Base-by-base conservation (phyloP, 1,140 invertebrate species). In the Drosophila pseudoobscura region DNA sequence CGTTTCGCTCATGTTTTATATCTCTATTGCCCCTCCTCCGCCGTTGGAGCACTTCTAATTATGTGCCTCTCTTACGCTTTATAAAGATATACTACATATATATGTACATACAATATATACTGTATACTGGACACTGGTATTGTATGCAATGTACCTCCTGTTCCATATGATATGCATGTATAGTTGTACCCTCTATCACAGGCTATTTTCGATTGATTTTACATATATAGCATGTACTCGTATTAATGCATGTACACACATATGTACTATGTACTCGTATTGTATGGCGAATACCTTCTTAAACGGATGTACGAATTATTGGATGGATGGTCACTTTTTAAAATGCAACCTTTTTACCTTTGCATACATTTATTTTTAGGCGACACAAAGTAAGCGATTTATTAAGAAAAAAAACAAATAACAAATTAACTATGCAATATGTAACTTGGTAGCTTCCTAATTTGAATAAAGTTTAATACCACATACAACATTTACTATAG, bases 381-480 rank as follows among this genome's bases (percentile, higher is more conserved):
- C 78, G 61, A 82, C 78, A 78, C 78, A 74, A 63, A 46, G 58
- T 63, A 82, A 63, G 68, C 56, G 66, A 65, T 55, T 68, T 56
- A 72, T 72, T 41, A 43, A 51, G 51, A 54, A 45, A 20, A 47
- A 26, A 22, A 43, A 22, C 13, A 62, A 62, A 39, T 39, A 39
- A 39, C 35, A 39, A 39, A 44, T 59, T 71, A 72, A 74, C 84
- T 80, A 87, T 80, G 51, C 31, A 75, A 78, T 78, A 78, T 87
- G 78, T 82, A 78, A 87, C 83, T 83, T 87, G 88, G 82, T 87
- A 87, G 82, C 71, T 83, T 87, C 82, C 79, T 87, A 66, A 82
- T 88, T 87, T 87, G 61, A 87, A 88, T 87, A 87, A 87, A 87
- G 54, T 82, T 88, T 73, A 78, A 66, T 75, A 70, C 60, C 20